phyloP scores from a whole-genome alignment of 2,888 invertebrate species.

The Brachypalpus laphriformis region DNA sequence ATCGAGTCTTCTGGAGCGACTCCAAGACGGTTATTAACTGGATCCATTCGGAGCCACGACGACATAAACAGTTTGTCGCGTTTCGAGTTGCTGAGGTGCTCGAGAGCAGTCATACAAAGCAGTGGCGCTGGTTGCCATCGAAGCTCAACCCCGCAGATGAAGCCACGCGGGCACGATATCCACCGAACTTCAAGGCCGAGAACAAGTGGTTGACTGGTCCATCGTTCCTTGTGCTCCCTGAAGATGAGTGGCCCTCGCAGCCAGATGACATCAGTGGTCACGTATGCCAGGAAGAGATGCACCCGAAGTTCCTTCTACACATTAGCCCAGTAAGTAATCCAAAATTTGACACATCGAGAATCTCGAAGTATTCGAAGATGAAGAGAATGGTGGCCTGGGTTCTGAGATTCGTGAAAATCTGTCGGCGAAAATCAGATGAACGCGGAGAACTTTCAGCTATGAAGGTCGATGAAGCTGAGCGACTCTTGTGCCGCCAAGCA shows the following conservation, averaged over 20 bases:
- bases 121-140: not conserved
- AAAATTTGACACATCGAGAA: not conserved
- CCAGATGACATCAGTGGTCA: not conserved
- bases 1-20: not conserved
- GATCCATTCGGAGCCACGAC: not conserved
- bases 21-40: not conserved
- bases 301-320: not conserved
- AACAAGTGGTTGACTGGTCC: too few relatives aligned
- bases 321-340: not conserved
- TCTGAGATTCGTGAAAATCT: constrained; percentile 11
- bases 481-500: constrained; percentile 18
- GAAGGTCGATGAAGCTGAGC: constrained; percentile 3
- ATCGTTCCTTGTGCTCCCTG: not conserved
- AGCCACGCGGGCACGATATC: not conserved
- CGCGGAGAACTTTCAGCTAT: constrained; percentile 1
- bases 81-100: not conserved
- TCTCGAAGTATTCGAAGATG: not conserved
- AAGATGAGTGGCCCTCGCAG: not conserved
- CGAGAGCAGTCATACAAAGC: not conserved
- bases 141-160: not conserved
- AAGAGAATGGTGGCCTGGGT: not conserved
- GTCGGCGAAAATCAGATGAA: not conserved
- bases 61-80: not conserved
- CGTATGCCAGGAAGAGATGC: not conserved
- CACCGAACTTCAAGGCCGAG: not conserved